Percentiles rank a stretch among this genome's conserved stretches.
These are phyloP conservation scores for Engystomops pustulosus DNA, from an alignment of 2,113 vertebrate species.

Conservation along the genomic window DNA sequence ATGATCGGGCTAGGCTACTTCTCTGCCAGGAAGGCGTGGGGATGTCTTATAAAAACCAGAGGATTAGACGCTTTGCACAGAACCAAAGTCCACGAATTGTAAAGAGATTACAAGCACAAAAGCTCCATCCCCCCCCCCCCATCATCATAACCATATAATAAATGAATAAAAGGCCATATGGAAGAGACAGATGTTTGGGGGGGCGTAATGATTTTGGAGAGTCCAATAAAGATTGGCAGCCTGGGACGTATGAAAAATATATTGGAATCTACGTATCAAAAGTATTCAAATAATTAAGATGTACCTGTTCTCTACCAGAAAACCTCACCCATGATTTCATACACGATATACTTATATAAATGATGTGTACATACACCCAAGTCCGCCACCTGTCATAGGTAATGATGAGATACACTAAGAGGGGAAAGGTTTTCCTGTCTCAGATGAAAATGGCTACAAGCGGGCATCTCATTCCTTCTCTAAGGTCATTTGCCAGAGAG, in stretches of 20 bases:
- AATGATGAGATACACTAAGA: not conserved
- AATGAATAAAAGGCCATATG: conserved; percentile 53
- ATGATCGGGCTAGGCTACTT: conserved; percentile 4
- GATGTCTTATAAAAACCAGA: not conserved
- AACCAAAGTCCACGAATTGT: conserved; percentile 42
- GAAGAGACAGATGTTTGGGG: conserved; percentile 27
- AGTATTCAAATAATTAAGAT: no score
- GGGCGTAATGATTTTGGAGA: not conserved
- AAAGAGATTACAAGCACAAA: conserved; percentile 46
- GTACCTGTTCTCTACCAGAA: no score
- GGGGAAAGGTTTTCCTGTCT: conserved; percentile 15
- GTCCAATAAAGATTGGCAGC: not conserved
- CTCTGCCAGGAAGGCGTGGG: conserved; percentile 32
- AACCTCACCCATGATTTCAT: no score
- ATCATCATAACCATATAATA: conserved; percentile 47
- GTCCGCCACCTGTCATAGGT: not conserved
- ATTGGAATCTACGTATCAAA: no score
- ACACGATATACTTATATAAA: no score
- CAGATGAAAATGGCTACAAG: conserved; percentile 51
- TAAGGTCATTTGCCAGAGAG: conserved; percentile 55
- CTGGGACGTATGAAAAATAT: no score
- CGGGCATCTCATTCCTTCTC: conserved; percentile 29
- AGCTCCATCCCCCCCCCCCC: conserved; percentile 31
- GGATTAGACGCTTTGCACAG: conserved; percentile 8
- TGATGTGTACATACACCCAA: no score